Evolutionary conservation across 1,140 invertebrate genomes (phyloP).

Genomic region (Augochlora pura): DNA sequence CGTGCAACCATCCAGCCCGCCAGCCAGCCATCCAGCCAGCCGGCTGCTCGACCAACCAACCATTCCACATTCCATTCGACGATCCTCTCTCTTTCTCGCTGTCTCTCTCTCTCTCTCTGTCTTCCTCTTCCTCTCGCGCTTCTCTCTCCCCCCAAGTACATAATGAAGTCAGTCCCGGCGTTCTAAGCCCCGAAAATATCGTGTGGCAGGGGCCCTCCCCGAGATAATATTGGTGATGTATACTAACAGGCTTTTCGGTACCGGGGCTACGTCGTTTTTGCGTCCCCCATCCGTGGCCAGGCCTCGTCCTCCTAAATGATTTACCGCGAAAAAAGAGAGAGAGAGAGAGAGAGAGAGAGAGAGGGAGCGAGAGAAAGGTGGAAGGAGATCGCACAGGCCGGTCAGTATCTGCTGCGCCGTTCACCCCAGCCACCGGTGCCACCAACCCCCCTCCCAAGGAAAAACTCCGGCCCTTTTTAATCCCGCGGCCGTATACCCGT

Average conservation of each 20-base stretch:
- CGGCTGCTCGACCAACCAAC: constrained; percentile 63
- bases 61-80: constrained; percentile 76
- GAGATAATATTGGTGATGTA: constrained; percentile 79
- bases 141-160: constrained; percentile 56
- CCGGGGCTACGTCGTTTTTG: constrained; percentile 61
- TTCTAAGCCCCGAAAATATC: constrained; percentile 78
- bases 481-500: constrained; percentile 53
- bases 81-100: constrained; percentile 59
- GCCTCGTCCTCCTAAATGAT: constrained; percentile 71
- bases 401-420: constrained; percentile 42
- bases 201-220: constrained; percentile 64
- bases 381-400: constrained; percentile 23
- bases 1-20: constrained; percentile 40
- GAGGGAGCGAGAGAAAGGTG: too few species aligned
- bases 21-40: constrained; percentile 37
- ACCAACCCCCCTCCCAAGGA: background rate
- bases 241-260: constrained; percentile 75
- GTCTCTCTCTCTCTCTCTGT: background rate
- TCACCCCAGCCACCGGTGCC: background rate
- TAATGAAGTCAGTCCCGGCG: constrained; percentile 77
- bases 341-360: background rate
- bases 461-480: constrained; percentile 64
- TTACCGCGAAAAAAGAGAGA: constrained; percentile 60
- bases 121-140: background rate
- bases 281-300: constrained; percentile 51